phyloP scores from a whole-genome alignment of 2,888 invertebrate species.

The Zaprionus obscuricornis region DNA sequence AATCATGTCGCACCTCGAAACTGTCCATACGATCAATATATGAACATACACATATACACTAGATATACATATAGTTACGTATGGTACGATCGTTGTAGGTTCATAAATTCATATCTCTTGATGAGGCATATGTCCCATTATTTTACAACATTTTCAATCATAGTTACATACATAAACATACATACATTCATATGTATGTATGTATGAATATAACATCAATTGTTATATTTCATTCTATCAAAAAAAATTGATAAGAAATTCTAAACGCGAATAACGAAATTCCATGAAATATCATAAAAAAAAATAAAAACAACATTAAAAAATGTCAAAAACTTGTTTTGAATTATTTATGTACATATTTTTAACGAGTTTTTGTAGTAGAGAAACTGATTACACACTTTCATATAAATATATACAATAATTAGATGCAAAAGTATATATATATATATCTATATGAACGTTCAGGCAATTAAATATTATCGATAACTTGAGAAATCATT shows the following conservation, averaged over 20 bases:
- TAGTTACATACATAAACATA: conserved; percentile 5
- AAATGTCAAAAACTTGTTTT: conserved; percentile 41
- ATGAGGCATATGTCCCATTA: conserved; percentile 22
- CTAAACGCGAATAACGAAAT: conserved; percentile 23
- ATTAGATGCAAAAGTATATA: too few relatives aligned
- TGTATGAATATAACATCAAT: background rate
- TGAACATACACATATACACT: background rate
- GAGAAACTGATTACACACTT: too few relatives aligned
- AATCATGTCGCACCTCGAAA: conserved; percentile 54
- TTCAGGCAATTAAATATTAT: too few relatives aligned
- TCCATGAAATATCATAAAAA: conserved; percentile 4
- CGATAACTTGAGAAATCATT: too few relatives aligned
- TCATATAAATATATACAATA: too few relatives aligned
- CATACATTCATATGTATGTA: conserved; percentile 16
- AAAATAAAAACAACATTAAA: background rate
- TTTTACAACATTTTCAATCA: background rate
- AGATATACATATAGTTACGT: too few relatives aligned
- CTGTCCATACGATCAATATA: conserved; percentile 16
- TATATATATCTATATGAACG: too few relatives aligned
- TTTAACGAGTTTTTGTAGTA: background rate
- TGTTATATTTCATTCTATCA: conserved; percentile 35
- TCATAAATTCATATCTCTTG: conserved; percentile 42
- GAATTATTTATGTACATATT: conserved; percentile 37
- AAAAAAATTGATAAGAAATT: conserved; percentile 54
- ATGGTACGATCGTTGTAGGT: too few relatives aligned